Percentiles rank a stretch among this genome's conserved stretches.
phyloP scores from a whole-genome alignment of 2,113 vertebrate species.

The Caloenas nicobarica region DNA sequence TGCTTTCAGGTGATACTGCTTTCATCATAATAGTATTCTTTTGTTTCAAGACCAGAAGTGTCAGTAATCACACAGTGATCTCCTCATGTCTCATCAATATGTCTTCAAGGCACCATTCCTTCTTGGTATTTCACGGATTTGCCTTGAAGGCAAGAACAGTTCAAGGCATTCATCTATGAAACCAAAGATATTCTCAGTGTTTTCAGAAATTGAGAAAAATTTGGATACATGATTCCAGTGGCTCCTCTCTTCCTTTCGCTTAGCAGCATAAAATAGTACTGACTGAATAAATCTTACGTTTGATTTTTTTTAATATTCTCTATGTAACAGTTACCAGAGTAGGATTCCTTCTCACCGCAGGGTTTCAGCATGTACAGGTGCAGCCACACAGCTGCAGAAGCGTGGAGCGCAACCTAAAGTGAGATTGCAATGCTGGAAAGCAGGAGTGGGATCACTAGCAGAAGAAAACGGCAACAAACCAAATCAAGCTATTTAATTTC shows the following conservation, averaged over 20 bases:
- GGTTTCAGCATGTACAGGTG: background rate
- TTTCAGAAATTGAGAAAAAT: background rate
- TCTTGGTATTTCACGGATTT: background rate
- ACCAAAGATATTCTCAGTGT: background rate
- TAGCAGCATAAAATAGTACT: background rate
- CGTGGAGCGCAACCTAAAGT: background rate
- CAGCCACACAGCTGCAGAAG: background rate
- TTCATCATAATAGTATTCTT: background rate
- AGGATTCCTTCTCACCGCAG: background rate
- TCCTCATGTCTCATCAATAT: background rate
- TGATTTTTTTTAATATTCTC: background rate
- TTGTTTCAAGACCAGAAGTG: background rate
- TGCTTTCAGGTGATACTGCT: background rate
- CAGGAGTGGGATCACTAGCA: background rate
- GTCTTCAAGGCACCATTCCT: background rate
- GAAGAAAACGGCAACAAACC: background rate
- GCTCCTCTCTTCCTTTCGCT: background rate
- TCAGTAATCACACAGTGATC: background rate
- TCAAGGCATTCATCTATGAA: background rate
- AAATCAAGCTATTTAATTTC: background rate
- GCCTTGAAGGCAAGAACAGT: background rate
- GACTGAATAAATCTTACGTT: background rate
- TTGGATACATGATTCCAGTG: background rate
- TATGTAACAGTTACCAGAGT: background rate
- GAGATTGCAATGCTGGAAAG: background rate